Percentiles rank a stretch among this genome's conserved stretches.
Conservation (phyloP, 2,797 vertebrate species). For the Danio albolineatus region DNA sequence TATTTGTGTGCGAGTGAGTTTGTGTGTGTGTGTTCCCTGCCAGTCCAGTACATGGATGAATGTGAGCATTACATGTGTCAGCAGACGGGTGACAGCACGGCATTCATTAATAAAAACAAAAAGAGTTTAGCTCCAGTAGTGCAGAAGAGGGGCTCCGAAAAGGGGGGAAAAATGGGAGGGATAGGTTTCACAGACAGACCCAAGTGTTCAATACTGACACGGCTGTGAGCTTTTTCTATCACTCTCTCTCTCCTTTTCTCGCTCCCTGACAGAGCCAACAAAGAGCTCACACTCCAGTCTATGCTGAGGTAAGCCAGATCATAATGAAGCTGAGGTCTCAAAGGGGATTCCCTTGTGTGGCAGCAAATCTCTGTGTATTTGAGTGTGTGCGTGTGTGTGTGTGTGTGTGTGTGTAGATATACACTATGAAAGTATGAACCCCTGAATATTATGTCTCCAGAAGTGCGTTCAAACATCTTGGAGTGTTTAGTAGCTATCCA, state of each 20-base stretch:
- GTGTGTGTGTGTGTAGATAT: slow-evolving; percentile 29
- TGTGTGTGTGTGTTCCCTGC: slow-evolving; percentile 19
- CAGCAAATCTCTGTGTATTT: slow-evolving; percentile 4
- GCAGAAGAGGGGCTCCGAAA: slow-evolving; percentile 29
- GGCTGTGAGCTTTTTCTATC: slow-evolving; percentile 40
- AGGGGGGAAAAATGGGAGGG: slow-evolving; percentile 21
- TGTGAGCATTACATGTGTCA: slow-evolving; percentile 48
- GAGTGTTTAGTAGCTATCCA: slow-evolving; percentile 43
- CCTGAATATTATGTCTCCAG: slow-evolving; percentile 39
- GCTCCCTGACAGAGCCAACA: slow-evolving; percentile 42
- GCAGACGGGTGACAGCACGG: slow-evolving; percentile 39
- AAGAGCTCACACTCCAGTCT: slow-evolving; percentile 49
- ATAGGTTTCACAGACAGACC: slow-evolving; percentile 28
- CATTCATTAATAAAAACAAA: slow-evolving; percentile 51
- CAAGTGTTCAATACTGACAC: slow-evolving; percentile 24
- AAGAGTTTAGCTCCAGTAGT: slow-evolving; percentile 47
- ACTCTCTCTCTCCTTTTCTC: slow-evolving; percentile 43
- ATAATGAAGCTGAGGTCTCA: slow-evolving; percentile 59
- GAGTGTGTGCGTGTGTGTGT: slow-evolving; percentile 34
- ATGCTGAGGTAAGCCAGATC: slow-evolving; percentile 56
- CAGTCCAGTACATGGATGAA: slow-evolving; percentile 47
- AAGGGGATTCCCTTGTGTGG: slow-evolving; percentile 51
- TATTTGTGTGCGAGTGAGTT: slow-evolving; percentile 14
- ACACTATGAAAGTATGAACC: slow-evolving; percentile 38
- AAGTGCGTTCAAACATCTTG: slow-evolving; percentile 54